phyloP scores from a whole-genome alignment of 2,888 invertebrate genomes.

The Drosophila borborema region DNA sequence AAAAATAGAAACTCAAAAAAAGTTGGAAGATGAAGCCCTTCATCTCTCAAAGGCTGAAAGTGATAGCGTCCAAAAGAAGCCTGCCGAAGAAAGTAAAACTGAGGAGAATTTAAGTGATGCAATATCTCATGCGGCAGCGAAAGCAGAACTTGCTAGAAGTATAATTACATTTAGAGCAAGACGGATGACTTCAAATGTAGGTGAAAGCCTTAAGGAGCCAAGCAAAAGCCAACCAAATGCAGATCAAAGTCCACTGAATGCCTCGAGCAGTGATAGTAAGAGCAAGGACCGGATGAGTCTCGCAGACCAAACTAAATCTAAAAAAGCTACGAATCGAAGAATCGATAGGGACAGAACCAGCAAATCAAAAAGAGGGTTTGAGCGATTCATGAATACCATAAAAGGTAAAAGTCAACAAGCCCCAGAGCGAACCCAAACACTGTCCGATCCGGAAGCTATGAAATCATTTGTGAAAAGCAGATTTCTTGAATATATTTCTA shows the following conservation, averaged over 20 bases:
- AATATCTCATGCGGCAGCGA: not conserved
- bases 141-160: not conserved
- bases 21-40: too few species aligned
- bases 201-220: not conserved
- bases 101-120: not conserved
- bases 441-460: not conserved
- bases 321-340: too few species aligned
- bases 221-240: not conserved
- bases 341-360: not conserved
- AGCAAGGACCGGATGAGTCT: too few species aligned
- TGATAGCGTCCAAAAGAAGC: not conserved
- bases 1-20: not conserved
- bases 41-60: not conserved
- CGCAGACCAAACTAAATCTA: not conserved
- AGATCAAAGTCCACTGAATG: not conserved
- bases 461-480: too few species aligned
- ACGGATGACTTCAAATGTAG: not conserved
- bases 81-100: not conserved
- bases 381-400: not conserved
- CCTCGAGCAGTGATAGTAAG: not conserved
- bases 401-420: not conserved
- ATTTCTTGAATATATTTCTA: not conserved
- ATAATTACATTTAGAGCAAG: not conserved
- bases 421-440: not conserved
- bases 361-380: not conserved